Conservation (phyloP, 2,888 invertebrate species). For the Patella depressa region DNA sequence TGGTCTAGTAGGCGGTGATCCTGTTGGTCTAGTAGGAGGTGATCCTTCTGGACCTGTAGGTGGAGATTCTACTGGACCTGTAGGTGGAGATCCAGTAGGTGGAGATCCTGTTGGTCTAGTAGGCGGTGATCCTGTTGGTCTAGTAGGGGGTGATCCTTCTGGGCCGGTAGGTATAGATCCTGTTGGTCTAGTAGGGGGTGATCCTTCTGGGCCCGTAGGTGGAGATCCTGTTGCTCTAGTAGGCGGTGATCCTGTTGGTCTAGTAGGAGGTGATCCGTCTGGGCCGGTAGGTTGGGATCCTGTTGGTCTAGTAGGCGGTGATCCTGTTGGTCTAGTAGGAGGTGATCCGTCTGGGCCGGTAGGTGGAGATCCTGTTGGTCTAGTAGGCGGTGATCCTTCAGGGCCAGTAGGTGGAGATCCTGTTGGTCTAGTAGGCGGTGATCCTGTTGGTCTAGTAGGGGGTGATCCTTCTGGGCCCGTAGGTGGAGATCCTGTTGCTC, state of each 20-base stretch:
- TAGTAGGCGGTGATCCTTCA: not conserved
- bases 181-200: not conserved
- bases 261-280: not conserved
- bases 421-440: not conserved
- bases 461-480: not conserved
- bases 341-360: not conserved
- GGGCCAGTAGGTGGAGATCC: not conserved
- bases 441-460: not conserved
- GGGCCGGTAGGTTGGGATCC: not conserved
- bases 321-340: not conserved
- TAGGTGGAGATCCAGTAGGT: not conserved
- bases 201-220: too few relatives aligned
- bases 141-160: not conserved
- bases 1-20: not conserved
- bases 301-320: not conserved
- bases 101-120: not conserved
- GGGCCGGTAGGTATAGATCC: not conserved
- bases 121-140: not conserved
- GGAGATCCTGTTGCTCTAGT: not conserved
- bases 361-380: not conserved
- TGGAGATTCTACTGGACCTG: not conserved
- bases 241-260: not conserved
- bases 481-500: not conserved
- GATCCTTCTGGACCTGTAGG: not conserved
- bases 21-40: not conserved